Evolutionary conservation across 1,140 invertebrate species (phyloP), one percentile per base, ranked within the genome.

Genomic region (Cylas formicarius): DNA sequence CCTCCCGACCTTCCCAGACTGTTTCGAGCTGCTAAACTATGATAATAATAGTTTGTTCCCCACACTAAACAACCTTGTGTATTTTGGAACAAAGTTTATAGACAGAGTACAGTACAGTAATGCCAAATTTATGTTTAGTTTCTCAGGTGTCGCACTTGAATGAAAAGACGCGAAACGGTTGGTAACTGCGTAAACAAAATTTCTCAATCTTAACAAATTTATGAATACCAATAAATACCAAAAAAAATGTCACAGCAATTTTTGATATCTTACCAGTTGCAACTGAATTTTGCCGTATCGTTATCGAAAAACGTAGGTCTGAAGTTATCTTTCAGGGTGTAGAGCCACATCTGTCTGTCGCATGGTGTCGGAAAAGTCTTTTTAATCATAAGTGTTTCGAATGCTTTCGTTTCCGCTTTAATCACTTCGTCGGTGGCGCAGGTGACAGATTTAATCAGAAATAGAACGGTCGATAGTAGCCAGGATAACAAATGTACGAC

Each of bases 331-430:
- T 58, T 61, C 14, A 71, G 50, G 6, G 64, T 68, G 42, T 67
- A 71, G 13, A 71, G 44, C 38, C 64, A 60, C 31, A 67, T 64
- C 57, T 84, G 76, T 61, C 84, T 72, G 63, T 89, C 86, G 58
- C 86, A 91, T 4, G 86, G 81, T 35, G 82, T 77, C 0, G 82
- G 81, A 22, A 77, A 67, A 0, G 86, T 90, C 46, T 70, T 69
- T 9, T 55, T 60, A 10, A 64, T 51, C 22, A 61, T 58, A 11
- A 61, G 54, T 19, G 61, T 63, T 28, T 56, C 58, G 36, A 68
- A 63, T 9, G 58, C 53, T 18, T 54, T 52, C 9, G 48, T 58
- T 9, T 57, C 55, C 26, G 48, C 36, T 43, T 60, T 58, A 11
- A 47, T 20, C n/a, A 55, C 52, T 14, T 56, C 24, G 40, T 56